Conservation (phyloP, 92 coral and sea anemone species). For the Actinernus sp. region DNA sequence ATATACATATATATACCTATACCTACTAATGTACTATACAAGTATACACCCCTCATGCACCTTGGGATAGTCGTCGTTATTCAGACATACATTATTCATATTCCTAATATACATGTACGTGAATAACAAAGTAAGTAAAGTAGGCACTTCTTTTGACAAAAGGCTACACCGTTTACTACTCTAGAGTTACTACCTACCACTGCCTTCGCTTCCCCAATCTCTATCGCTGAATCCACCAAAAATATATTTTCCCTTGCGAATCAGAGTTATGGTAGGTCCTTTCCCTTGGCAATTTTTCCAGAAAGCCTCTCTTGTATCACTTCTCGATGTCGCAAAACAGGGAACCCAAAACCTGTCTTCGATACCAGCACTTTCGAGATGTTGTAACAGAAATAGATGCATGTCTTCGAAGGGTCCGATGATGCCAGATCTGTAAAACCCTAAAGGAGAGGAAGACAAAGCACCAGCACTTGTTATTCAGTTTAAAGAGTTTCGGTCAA, state of each 20-base stretch:
- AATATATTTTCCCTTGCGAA: constrained; percentile 15
- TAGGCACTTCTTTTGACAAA: no score
- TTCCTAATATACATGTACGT: no score
- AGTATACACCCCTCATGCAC: no score
- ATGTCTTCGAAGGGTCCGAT: background rate
- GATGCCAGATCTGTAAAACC: constrained; percentile 14
- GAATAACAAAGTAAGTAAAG: no score
- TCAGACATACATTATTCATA: no score
- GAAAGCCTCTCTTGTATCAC: constrained; percentile 2
- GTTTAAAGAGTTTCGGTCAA: no score
- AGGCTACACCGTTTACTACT: no score
- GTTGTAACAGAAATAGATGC: background rate
- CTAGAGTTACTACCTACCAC: background rate
- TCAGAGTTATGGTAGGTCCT: constrained; percentile 47
- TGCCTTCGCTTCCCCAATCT: constrained; percentile 24
- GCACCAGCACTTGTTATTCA: no score
- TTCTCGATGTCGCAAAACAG: constrained; percentile 15
- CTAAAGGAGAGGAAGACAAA: background rate
- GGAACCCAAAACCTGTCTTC: constrained; percentile 33
- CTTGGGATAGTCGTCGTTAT: no score
- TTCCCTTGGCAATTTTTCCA: constrained; percentile 17
- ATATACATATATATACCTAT: no score
- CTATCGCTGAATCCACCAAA: constrained; percentile 60
- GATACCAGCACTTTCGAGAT: background rate
- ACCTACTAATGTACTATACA: no score